Evolutionary conservation across 2,888 invertebrate species (phyloP), one percentile per base, ranked within the genome.

Genomic region (Cosmia trapezina): DNA sequence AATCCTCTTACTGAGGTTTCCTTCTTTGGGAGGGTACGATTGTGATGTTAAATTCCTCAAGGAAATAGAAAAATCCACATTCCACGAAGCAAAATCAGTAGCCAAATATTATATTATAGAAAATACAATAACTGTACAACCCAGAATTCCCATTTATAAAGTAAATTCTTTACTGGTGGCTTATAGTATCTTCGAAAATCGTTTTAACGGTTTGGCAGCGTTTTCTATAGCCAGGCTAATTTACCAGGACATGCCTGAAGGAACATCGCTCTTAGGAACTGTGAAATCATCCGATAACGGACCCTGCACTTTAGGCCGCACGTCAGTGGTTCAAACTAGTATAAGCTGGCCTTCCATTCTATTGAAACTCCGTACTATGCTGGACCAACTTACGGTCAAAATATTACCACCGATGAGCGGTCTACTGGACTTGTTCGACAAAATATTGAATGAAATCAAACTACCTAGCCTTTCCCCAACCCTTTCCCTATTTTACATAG

Each of bases 271-370:
- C 41, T 14, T 69, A 73, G 56, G 11, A 64, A 66, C 61, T 67
- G 68, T 54, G 33, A 28, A 17, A 54, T 62, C 56, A 73, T 73
- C 62, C 57, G 19, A 62, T 78, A 43, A 53, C n/a, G 17, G 56
- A 70, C 49, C 57, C 57, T 68, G 22, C 57, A 51, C 53, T 17
- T 5, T 56, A 56, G 9, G 56, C 17, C 11, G 17, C 11, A 56
- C 1, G 4, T 17, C 17, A 17, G 9, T 56, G 17, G 17, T 8
- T 11, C 11, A n/a, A n/a, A n/a, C 51, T 9, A n/a, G 11, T 4
- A 51, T n/a, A n/a, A n/a, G n/a, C 2, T 51, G 1, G 51, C 51
- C 11, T 11, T 5, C 11, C 33, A n/a, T 59, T 59, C 37, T 59
- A 59, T 14, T 53, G 12, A 7, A 57, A 33, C 6, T 19, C 12